These are phyloP conservation scores for Cebus imitator DNA, from an alignment of 2,113 vertebrate species.

Conservation along the genomic window DNA sequence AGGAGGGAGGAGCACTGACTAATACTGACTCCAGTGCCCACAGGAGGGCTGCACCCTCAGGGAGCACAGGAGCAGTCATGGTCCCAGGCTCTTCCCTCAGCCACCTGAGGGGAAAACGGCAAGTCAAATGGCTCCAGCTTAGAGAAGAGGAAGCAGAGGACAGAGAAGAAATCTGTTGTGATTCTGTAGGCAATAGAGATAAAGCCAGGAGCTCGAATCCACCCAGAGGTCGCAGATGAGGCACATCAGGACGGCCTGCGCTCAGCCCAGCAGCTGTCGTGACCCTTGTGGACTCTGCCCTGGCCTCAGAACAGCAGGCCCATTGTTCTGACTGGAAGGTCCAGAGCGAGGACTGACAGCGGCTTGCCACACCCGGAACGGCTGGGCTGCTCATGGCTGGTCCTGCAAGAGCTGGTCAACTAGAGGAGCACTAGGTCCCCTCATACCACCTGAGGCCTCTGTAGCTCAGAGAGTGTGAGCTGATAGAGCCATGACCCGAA, in stretches of 20 bases:
- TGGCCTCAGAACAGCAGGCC: too few relatives aligned
- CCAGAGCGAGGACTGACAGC: accelerated
- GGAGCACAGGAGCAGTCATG: accelerated
- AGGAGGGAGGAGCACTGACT: not conserved
- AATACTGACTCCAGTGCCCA: accelerated
- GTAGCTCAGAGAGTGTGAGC: not conserved
- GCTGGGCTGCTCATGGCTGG: not conserved
- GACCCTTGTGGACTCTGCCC: not conserved
- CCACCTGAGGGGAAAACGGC: accelerated
- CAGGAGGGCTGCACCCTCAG: accelerated
- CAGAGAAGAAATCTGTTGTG: not conserved
- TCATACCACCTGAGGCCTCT: not conserved
- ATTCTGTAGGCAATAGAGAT: not conserved
- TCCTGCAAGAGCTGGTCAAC: not conserved
- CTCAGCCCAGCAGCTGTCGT: too few relatives aligned
- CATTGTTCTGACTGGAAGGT: accelerated
- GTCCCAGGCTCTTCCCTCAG: not conserved
- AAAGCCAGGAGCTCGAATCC: not conserved
- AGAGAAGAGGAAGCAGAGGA: not conserved
- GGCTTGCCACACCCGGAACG: accelerated
- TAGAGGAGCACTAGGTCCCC: not conserved
- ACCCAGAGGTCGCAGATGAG: not conserved
- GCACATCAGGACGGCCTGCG: accelerated
- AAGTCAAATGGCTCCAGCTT: too few relatives aligned
- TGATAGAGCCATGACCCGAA: not conserved